Evolutionary conservation across 2,797 vertebrate species (phyloP), one percentile per base, ranked within the genome.

Genomic region (Clarias fuscus): DNA sequence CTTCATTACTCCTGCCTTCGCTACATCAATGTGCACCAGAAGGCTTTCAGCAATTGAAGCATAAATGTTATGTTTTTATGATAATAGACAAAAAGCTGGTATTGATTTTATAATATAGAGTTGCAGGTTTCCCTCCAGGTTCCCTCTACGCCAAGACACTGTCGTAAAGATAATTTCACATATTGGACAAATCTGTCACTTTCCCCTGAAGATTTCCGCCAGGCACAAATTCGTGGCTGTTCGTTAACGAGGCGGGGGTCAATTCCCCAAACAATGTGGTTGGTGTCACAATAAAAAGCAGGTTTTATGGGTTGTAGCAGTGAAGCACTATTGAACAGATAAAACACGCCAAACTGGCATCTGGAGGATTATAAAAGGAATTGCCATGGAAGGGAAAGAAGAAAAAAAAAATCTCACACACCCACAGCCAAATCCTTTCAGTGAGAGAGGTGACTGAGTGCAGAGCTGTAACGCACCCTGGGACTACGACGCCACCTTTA

Each of bases 51-150:
- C 90, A 90, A 93, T 91, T 90, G 89, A 8, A 89, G 82, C 88
- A 85, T 89, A 90, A 90, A 86, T 89, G 84, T 86, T 89, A 87
- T 89, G 92, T 93, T 93, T 91, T 94, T 94, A 93, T 93, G 93
- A 93, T 94, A 95, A 95, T 93, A 90, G 91, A 92, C 92, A 91
- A 93, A 94, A 95, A 94, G 93, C 90, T 89, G 91, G 91, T 93
- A 94, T 95, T 93, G 94, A 95, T 95, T 95, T 86, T 92, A 89
- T 88, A 91, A 88, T 92, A 82, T 90, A 90, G 62, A 65, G 82
- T 84, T 58, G 64, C 85, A 48, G 65, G 80, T 70, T 84, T 88
- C 73, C 85, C n/a, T 64, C 48, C 78, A 84, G 76, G 79, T 85
- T 80, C 72, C 78, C 87, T 82, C 83, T 68, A 81, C 64, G 68